Conservation (phyloP, 2,888 invertebrate species). For the Pandemis cinnamomeana region DNA sequence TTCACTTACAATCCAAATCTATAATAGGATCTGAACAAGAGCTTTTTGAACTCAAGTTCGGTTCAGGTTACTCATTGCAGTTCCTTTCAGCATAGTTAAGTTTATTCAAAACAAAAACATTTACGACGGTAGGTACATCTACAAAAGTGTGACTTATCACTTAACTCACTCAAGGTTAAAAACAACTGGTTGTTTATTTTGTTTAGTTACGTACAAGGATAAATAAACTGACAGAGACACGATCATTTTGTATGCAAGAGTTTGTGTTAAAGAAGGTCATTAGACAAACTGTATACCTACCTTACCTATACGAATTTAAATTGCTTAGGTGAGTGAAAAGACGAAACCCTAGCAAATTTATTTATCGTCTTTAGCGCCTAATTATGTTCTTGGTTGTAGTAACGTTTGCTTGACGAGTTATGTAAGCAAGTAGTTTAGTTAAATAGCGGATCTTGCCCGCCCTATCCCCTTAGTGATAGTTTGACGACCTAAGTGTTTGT, state of each 20-base stretch:
- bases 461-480: no score
- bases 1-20: background rate
- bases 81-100: background rate
- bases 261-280: background rate
- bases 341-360: no score
- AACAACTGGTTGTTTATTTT: slow-evolving; percentile 37
- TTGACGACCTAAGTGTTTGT: no score
- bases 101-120: slow-evolving; percentile 1
- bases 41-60: background rate
- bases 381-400: no score
- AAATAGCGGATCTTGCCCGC: no score
- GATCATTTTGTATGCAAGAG: slow-evolving; percentile 13
- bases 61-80: background rate
- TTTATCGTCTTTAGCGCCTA: no score
- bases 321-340: no score
- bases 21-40: background rate
- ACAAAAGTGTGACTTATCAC: slow-evolving; percentile 35
- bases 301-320: background rate
- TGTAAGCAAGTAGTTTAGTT: no score
- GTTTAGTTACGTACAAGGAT: slow-evolving; percentile 28
- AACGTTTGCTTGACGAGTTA: no score
- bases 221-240: slow-evolving; percentile 14
- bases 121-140: background rate
- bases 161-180: slow-evolving; percentile 34
- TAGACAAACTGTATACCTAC: slow-evolving; percentile 1